A percentile compares a stretch with the other conserved stretches of the same genome.
Conservation (phyloP, 2,113 vertebrate species). For the Felis catus region F.catus_Fca126_mat1.0 CM031417.1:111846001-111846500, state of each 20-base stretch:
- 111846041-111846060: background rate
- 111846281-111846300: background rate
- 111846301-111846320: background rate
- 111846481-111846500: background rate
- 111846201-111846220: background rate
- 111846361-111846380: background rate
- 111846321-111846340: rapidly evolving
- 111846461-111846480: background rate
- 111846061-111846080: background rate
- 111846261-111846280: background rate
- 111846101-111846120: background rate
- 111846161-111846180: background rate
- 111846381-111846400: background rate
- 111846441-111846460: background rate
- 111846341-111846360: background rate
- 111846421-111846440: background rate
- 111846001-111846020: background rate
- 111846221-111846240: background rate
- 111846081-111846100: background rate
- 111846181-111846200: background rate
- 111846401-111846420: background rate
- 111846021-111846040: slow-evolving; percentile 6
- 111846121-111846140: background rate
- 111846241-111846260: background rate
- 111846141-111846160: background rate